phyloP scores from a whole-genome alignment of 2,113 vertebrate genomes.

The Atrichornis clamosus region DNA sequence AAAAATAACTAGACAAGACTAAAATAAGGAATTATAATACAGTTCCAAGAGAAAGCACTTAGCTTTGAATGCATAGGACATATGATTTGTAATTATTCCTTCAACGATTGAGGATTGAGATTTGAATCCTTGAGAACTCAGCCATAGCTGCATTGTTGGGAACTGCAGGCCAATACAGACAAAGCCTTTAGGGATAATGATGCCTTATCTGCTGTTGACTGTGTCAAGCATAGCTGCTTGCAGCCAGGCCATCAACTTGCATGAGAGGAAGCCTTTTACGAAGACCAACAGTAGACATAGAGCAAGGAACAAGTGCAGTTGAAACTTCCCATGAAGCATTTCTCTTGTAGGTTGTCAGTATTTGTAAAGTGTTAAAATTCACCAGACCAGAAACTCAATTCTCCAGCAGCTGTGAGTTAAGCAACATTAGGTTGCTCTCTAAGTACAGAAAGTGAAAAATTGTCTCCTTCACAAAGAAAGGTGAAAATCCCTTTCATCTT shows the following conservation, averaged over 20 bases:
- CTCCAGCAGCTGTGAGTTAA: background rate
- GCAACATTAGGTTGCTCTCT: background rate
- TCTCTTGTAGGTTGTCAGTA: background rate
- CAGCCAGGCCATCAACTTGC: background rate
- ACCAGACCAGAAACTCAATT: conserved; percentile 13
- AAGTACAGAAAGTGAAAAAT: background rate
- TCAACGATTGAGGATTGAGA: background rate
- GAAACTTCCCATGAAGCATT: background rate
- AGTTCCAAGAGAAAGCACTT: background rate
- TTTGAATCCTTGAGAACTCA: background rate
- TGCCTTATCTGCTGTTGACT: background rate
- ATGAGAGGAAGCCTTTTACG: background rate
- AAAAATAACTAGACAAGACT: background rate
- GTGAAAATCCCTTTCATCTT: background rate
- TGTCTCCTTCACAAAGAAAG: background rate
- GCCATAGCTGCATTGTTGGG: background rate
- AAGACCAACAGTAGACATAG: background rate
- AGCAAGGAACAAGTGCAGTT: background rate
- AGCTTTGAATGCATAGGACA: background rate
- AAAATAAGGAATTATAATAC: background rate
- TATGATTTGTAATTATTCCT: background rate
- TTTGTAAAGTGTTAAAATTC: conserved; percentile 24
- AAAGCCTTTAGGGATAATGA: background rate
- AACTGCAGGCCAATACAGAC: background rate
- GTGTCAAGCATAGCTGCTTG: background rate